Conservation (phyloP, 1,140 invertebrate genomes). For the Papilio machaon region DNA sequence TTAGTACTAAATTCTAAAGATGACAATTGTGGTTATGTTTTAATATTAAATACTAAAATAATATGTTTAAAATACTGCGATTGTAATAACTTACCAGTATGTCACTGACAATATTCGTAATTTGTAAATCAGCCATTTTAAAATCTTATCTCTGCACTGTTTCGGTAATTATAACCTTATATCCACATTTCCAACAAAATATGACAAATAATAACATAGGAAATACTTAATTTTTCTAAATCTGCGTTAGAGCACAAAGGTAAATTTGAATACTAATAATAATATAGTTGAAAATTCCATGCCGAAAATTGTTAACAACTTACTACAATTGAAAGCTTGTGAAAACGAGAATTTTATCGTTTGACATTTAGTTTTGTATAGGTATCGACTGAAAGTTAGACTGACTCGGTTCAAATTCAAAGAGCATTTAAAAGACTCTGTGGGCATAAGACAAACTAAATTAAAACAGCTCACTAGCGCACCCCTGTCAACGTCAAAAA, state of each 20-base stretch:
- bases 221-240: neutral
- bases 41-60: too few relatives aligned
- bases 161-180: neutral
- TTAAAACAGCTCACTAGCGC: too few relatives aligned
- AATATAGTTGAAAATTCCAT: neutral
- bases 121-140: conserved; percentile 83
- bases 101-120: conserved; percentile 85
- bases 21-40: too few relatives aligned
- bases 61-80: neutral
- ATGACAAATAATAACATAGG: neutral
- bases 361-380: neutral
- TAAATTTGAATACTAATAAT: neutral
- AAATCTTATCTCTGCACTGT: neutral
- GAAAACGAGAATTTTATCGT: neutral
- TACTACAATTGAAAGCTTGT: neutral
- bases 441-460: too few relatives aligned
- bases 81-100: conserved; percentile 82
- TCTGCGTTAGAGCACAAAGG: neutral
- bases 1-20: too few relatives aligned
- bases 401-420: too few relatives aligned
- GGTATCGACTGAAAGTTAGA: too few relatives aligned
- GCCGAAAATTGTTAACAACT: neutral
- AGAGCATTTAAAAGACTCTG: too few relatives aligned
- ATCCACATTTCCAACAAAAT: neutral
- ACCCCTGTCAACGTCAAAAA: too few relatives aligned